phyloP scores from a whole-genome alignment of 2,888 invertebrate species.

The Physocephala rufipes region DNA sequence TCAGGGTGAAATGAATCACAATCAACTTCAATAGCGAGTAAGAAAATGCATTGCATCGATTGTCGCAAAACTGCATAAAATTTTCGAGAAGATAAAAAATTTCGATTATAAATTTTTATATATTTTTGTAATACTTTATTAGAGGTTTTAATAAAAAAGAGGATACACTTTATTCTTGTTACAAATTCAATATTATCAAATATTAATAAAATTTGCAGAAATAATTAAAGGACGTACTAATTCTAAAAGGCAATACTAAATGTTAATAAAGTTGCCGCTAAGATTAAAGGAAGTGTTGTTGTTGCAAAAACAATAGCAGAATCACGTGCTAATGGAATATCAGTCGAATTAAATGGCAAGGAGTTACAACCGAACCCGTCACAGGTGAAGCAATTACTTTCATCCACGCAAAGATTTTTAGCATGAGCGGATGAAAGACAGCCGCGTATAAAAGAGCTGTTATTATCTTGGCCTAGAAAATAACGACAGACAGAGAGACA shows the following conservation, averaged over 20 bases:
- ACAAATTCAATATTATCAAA: neutral
- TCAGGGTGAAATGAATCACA: constrained; percentile 23
- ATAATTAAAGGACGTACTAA: neutral
- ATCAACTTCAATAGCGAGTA: neutral
- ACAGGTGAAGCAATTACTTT: constrained; percentile 56
- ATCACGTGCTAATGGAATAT: constrained; percentile 58
- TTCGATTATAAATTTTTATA: neutral
- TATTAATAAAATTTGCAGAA: neutral
- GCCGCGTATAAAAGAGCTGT: constrained; percentile 58
- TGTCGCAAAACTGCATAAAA: too few relatives aligned
- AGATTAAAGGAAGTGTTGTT: constrained; percentile 49
- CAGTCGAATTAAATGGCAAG: constrained; percentile 47
- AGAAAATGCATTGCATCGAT: too few relatives aligned
- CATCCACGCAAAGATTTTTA: constrained; percentile 53
- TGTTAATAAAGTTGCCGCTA: constrained; percentile 31
- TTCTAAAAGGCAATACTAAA: constrained; percentile 28
- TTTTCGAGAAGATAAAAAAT: constrained; percentile 19
- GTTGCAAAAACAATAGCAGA: constrained; percentile 46
- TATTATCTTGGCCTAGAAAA: constrained; percentile 45
- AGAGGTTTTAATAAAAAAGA: too few relatives aligned
- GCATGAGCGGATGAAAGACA: constrained; percentile 55
- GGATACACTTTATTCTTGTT: neutral
- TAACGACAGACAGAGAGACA: neutral
- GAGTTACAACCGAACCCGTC: constrained; percentile 61
- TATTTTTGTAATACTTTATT: neutral